A percentile compares a stretch with the other conserved stretches of the same genome.
phyloP scores from a whole-genome alignment of 2,797 vertebrate species.

The Chloroceryle inda region DNA sequence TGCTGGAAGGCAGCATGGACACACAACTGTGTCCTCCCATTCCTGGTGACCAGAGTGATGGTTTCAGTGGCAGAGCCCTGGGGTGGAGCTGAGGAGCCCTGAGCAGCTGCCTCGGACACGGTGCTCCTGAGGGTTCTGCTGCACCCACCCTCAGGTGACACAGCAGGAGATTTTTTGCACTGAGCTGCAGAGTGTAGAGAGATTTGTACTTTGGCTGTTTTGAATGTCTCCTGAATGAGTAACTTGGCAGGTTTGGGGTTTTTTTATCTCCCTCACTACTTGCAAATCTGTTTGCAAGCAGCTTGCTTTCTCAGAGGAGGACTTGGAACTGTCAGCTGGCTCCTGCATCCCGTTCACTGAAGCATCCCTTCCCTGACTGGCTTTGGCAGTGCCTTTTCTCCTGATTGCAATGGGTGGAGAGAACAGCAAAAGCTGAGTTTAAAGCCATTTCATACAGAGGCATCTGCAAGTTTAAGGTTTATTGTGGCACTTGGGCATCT shows the following conservation, averaged over 20 bases:
- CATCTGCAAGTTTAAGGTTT: not conserved
- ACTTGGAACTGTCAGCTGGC: constrained; percentile 58
- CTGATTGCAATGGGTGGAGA: not conserved
- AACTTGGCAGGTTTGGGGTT: constrained; percentile 29
- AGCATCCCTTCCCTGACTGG: constrained; percentile 24
- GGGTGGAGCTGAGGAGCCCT: not conserved
- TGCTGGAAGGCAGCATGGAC: fast-evolving
- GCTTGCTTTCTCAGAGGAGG: constrained; percentile 60
- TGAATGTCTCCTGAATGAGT: constrained; percentile 35
- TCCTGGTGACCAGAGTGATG: fast-evolving
- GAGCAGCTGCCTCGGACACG: not conserved
- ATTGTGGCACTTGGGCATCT: not conserved
- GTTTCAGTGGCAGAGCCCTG: not conserved
- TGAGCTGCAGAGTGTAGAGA: not conserved
- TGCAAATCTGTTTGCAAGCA: constrained; percentile 75
- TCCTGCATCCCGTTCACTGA: not conserved
- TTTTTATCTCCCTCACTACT: not conserved
- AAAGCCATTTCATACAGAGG: not conserved
- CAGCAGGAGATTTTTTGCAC: not conserved
- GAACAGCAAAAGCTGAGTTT: not conserved
- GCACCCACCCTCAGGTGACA: not conserved
- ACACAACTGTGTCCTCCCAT: fast-evolving
- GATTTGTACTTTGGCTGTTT: constrained; percentile 1
- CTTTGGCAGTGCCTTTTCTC: constrained; percentile 6
- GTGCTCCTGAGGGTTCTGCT: not conserved